Base-by-base conservation (phyloP, 2,113 vertebrate genomes). In the Pholis gunnellus region DNA sequence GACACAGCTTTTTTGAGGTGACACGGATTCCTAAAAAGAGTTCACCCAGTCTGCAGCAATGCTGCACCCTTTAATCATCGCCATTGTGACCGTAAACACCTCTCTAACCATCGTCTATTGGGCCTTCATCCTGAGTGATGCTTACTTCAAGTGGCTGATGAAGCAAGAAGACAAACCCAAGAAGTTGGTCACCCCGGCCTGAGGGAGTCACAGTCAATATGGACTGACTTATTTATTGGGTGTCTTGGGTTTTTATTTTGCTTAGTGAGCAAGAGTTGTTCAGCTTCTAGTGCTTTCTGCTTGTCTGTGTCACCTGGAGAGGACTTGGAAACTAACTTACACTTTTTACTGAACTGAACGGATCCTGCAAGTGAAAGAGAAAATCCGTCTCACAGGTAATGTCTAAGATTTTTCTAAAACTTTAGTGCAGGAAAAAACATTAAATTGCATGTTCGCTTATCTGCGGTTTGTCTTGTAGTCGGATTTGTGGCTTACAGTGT, bases 51-150 rank as follows among this genome's bases (percentile, higher is more conserved):
- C 34, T 67, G 70, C 59, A 81, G 88, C 52, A 72, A 95, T 94
- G 94, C 22, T 93, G 50, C 92, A 95, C 75, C 94, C 94, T 46
- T 73, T 95, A 74, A 83, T 94, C 79, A 92, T 94, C 25, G 81
- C 29, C 66, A 95, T 95, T 20, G 1, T 95, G 57, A 77, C 89
- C 1, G 74, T 88, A 1, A 95, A 94, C 89, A 93, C 86, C 2
- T 85, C 92, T 42, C 54, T 95, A 34, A 93, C 92, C 0, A 0
- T 94, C 65, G 0, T 93, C 64, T 95, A 90, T 36, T 95, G 95
- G 95, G 64, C 72, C 42, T 90, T 94, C 64, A 4, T 95, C 34
- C 75, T 95, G 75, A 60, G 88, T 0, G 94, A 94, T 63, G 71
- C 38, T 50, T 94, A 93, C 81, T 46, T 83, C 17, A 95, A 76